phyloP scores from a whole-genome alignment of 1,140 invertebrate genomes.

The Drosophila aff. region DNA sequence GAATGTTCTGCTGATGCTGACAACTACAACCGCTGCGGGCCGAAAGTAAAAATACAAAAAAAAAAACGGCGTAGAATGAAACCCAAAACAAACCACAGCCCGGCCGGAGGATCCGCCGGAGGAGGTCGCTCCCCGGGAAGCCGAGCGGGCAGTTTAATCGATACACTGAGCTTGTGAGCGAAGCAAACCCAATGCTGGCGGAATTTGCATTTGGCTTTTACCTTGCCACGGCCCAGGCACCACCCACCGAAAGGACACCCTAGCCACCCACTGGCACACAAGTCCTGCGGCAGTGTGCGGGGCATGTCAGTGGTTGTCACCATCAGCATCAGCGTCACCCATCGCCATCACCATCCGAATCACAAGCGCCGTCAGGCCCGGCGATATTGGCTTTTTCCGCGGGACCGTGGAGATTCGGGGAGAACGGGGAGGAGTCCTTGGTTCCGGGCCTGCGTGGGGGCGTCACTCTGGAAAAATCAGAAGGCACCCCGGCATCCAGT shows the following conservation, averaged over 20 bases:
- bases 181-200: slow-evolving; percentile 73
- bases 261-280: slow-evolving; percentile 7
- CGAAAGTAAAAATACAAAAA: slow-evolving; percentile 39
- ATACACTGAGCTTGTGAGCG: slow-evolving; percentile 70
- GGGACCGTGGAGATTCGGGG: background rate
- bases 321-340: slow-evolving; percentile 68
- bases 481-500: slow-evolving; percentile 38
- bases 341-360: slow-evolving; percentile 39
- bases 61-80: slow-evolving; percentile 31
- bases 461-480: slow-evolving; percentile 62
- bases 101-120: slow-evolving; percentile 37
- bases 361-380: slow-evolving; percentile 56
- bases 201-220: slow-evolving; percentile 70
- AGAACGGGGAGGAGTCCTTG: background rate
- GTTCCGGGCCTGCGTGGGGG: slow-evolving; percentile 9
- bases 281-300: slow-evolving; percentile 36
- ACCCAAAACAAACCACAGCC: slow-evolving; percentile 63
- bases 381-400: slow-evolving; percentile 75
- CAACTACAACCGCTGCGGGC: slow-evolving; percentile 64
- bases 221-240: slow-evolving; percentile 6
- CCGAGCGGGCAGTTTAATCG: slow-evolving; percentile 69
- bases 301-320: slow-evolving; percentile 78
- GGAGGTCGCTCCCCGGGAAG: slow-evolving; percentile 58
- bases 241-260: slow-evolving; percentile 2
- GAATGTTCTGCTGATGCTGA: slow-evolving; percentile 53